Conservation (phyloP, 2,888 invertebrate genomes). For the Serrognathus titanus region DNA sequence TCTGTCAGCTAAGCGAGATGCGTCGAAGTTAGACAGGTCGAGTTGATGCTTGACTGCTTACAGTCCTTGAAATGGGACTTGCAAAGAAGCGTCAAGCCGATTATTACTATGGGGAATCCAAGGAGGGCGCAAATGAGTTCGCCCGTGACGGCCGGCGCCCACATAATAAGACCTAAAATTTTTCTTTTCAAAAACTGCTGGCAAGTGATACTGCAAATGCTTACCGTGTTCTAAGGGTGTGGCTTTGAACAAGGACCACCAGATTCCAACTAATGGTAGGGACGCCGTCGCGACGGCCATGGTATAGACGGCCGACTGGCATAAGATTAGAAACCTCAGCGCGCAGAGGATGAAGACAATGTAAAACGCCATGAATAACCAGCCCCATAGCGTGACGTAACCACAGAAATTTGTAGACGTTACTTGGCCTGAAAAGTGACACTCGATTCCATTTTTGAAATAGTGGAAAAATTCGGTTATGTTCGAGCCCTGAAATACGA, state of each 20-base stretch:
- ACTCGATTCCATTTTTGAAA: conserved; percentile 41
- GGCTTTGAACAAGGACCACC: conserved; percentile 58
- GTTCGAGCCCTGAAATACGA: conserved; percentile 20
- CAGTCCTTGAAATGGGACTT: conserved; percentile 54
- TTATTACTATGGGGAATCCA: conserved; percentile 56
- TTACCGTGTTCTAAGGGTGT: conserved; percentile 45
- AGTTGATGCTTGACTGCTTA: conserved; percentile 20
- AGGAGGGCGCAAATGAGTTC: conserved; percentile 59
- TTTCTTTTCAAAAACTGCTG: neutral
- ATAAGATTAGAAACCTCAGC: conserved; percentile 53
- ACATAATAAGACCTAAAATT: conserved; percentile 48
- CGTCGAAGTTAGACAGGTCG: conserved; percentile 16
- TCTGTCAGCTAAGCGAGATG: conserved; percentile 15
- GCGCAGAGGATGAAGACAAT: conserved; percentile 50
- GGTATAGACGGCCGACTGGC: conserved; percentile 58
- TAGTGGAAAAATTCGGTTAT: conserved; percentile 40
- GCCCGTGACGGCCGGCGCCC: conserved; percentile 59
- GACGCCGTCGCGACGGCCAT: conserved; percentile 54
- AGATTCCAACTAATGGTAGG: conserved; percentile 55
- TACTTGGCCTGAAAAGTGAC: conserved; percentile 39
- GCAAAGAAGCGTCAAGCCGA: conserved; percentile 53
- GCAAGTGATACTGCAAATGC: too few species aligned
- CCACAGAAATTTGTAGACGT: conserved; percentile 28
- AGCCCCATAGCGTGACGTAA: conserved; percentile 44
- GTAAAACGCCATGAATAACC: conserved; percentile 53